A percentile compares a stretch with the other conserved stretches of the same genome.
Conservation (phyloP, 37 sponge, comb jelly and placozoan genomes). For the Haliclona indistincta region DNA sequence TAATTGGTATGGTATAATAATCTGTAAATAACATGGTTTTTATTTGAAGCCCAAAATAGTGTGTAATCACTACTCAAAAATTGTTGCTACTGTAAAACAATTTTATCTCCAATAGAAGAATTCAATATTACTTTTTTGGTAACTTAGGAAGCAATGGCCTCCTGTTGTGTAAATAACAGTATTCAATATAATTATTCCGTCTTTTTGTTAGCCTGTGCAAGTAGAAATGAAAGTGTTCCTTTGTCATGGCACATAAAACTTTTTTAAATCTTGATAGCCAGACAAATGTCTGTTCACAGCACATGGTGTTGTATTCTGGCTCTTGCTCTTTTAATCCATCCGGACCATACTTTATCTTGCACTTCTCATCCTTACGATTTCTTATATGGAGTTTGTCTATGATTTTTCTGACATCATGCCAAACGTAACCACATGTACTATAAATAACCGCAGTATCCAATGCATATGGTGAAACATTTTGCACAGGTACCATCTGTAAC, state of each 20-base stretch:
- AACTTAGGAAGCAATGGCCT: neutral
- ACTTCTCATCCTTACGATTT: constrained; percentile 25
- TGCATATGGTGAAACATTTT: too few relatives aligned
- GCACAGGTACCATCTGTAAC: too few relatives aligned
- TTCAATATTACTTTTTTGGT: too few relatives aligned
- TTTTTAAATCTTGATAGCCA: constrained; percentile 40
- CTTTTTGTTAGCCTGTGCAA: constrained; percentile 34
- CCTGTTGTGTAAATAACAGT: neutral
- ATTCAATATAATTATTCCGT: neutral
- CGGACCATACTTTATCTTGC: constrained; percentile 7
- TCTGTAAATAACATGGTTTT: too few relatives aligned
- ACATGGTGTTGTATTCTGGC: constrained; percentile 11
- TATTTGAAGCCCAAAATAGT: too few relatives aligned
- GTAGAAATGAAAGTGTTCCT: constrained; percentile 39
- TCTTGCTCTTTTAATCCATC: neutral
- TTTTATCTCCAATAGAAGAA: too few relatives aligned
- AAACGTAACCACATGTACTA: too few relatives aligned
- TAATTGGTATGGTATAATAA: too few relatives aligned
- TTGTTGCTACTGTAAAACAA: too few relatives aligned
- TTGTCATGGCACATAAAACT: constrained; percentile 38
- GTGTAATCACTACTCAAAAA: too few relatives aligned
- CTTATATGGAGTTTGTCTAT: constrained; percentile 30
- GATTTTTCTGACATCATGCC: neutral
- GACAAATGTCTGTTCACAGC: constrained; percentile 49
- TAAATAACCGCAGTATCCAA: too few relatives aligned